Conservation (phyloP, 64 coral and sea anemone genomes). For the Cladopsammia gracilis region DNA sequence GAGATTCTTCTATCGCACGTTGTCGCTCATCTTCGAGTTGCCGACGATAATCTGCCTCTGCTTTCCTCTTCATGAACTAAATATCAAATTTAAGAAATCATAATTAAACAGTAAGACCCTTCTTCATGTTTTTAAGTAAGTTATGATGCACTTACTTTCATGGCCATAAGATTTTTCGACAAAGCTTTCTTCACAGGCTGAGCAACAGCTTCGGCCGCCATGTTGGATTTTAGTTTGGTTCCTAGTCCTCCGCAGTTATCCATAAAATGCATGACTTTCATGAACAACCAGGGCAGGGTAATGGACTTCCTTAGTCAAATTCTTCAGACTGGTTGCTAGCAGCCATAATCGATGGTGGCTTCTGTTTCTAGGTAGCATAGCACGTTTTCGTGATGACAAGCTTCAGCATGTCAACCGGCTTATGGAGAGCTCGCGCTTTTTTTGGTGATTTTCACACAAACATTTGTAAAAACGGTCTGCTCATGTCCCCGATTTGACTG, state of each 20-base stretch:
- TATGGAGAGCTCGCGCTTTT: too few relatives aligned
- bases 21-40: conserved; percentile 80
- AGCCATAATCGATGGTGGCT: too few relatives aligned
- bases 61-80: conserved; percentile 88
- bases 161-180: conserved; percentile 88
- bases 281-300: too few relatives aligned
- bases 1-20: conserved; percentile 72
- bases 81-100: not conserved
- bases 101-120: not conserved
- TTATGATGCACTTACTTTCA: conserved; percentile 66
- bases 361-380: too few relatives aligned
- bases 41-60: conserved; percentile 76
- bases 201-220: conserved; percentile 15
- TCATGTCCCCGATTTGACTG: too few relatives aligned
- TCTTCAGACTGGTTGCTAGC: too few relatives aligned
- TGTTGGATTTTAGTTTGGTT: conserved; percentile 49
- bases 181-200: conserved; percentile 50
- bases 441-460: too few relatives aligned
- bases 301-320: too few relatives aligned
- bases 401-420: too few relatives aligned
- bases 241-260: not conserved
- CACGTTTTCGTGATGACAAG: too few relatives aligned
- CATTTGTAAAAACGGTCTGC: too few relatives aligned
- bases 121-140: not conserved
- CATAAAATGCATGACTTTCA: too few relatives aligned